These are phyloP conservation scores for Gasterosteus aculeatus DNA, from an alignment of 2,113 vertebrate genomes.

Conservation along the genomic window DNA sequence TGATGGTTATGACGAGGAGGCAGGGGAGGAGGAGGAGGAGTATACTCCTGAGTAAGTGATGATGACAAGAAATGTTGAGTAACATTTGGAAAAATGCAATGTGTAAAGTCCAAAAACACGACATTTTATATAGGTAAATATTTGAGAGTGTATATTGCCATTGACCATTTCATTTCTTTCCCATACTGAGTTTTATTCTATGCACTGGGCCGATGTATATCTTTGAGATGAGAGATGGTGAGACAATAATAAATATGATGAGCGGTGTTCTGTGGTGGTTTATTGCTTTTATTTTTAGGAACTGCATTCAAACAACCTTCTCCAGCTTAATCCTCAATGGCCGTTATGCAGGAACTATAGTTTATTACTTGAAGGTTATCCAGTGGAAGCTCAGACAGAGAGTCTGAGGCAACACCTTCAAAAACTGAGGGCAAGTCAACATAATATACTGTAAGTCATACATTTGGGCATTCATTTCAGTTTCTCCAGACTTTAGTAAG, in stretches of 20 bases:
- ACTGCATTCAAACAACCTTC: not conserved
- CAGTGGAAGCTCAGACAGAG: not conserved
- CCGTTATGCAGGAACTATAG: not conserved
- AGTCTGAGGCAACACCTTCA: not conserved
- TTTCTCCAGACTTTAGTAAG: not conserved
- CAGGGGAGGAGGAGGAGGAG: not conserved
- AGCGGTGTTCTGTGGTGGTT: not conserved
- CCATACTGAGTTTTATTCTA: conserved; percentile 31
- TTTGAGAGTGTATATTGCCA: conserved; percentile 32
- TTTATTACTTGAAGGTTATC: not conserved
- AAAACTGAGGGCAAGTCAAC: not conserved
- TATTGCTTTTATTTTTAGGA: not conserved
- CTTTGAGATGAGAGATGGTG: conserved; percentile 44
- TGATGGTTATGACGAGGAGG: not conserved
- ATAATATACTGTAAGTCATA: not conserved
- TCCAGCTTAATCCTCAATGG: not conserved
- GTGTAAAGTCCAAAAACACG: conserved; percentile 17
- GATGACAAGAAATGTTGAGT: not conserved
- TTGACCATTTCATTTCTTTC: conserved; percentile 6
- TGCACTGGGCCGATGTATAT: conserved; percentile 69
- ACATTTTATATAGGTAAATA: conserved; percentile 32
- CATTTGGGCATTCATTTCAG: not conserved
- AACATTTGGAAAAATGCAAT: not conserved
- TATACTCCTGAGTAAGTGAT: too few species aligned
- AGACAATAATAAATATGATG: conserved; percentile 62